Base-by-base conservation (phyloP, 2,888 invertebrate genomes). In the Trissolcus brochymenae region DNA sequence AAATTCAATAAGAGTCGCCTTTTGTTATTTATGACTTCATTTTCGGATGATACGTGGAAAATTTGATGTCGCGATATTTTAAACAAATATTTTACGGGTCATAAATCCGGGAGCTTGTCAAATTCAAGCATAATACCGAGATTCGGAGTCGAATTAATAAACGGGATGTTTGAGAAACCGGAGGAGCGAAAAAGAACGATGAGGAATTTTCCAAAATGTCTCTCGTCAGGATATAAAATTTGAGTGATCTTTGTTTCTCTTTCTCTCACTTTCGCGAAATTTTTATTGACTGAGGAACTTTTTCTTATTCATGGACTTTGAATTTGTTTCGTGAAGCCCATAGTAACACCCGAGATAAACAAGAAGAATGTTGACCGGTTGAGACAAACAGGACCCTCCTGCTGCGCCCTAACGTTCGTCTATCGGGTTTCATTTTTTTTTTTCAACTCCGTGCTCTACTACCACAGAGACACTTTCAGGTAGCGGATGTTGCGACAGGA, bases 341-440 rank as follows among this genome's bases (percentile, higher is more conserved):
- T 67, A 35, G 57, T 50, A 65, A 54, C 81, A 84, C 81, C 83
- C 82, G 81, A 82, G 82, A 83, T 79, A 82, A 72, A 70, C 57
- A 76, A 81, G 81, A 83, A 82, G 66, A 66, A 73, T 84, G 84
- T 81, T 81, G 80, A 71, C 79, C 79, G 80, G 79, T 74, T 81
- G 76, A 16, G 16, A 46, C 14, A 46, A 46, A 16, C 64, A 40
- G 43, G 71, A 70, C 51, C 74, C 71, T 56, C 74, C 75, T 51
- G 74, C 71, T 67, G 75, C 56, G 75, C 21, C 67, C 59, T 60
- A 74, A 66, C 71, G 61, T 65, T 73, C 76, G 73, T 73, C 73
- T 73, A 72, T 72, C 65, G 67, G 67, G 53, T 65, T 60, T 66
- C 50, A 60, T 64, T 74, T 76, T 68, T 66, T 56, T 56, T 72